These are phyloP conservation scores for Sterrhoptilus dennistouni DNA, from an alignment of 2,113 vertebrate species.

Conservation along the genomic window DNA sequence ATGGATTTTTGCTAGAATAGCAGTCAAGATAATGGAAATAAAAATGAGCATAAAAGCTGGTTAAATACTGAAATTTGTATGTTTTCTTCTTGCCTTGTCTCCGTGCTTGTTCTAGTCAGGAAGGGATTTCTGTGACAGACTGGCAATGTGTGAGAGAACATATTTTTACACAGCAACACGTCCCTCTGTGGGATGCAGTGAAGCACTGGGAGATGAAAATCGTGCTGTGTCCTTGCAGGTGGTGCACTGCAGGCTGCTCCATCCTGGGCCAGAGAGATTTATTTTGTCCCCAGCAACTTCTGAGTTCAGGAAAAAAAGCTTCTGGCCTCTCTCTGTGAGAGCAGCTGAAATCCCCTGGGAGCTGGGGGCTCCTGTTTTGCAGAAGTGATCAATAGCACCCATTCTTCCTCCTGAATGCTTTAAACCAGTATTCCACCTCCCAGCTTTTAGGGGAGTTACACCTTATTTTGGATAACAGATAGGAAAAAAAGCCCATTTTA, in stretches of 20 bases:
- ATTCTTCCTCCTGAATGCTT: neutral
- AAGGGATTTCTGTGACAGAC: slow-evolving; percentile 15
- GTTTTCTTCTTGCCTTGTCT: neutral
- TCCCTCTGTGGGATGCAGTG: neutral
- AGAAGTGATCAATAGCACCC: neutral
- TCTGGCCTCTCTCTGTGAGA: accelerated
- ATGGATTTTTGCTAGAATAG: neutral
- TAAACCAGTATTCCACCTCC: neutral
- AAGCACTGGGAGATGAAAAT: neutral
- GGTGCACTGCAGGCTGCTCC: neutral
- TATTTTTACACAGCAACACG: neutral
- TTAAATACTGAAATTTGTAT: neutral
- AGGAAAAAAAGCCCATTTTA: neutral
- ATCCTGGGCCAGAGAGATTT: neutral
- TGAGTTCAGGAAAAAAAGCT: neutral
- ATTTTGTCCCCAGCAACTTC: neutral
- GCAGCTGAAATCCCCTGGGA: neutral
- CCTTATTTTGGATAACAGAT: neutral
- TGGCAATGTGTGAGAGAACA: neutral
- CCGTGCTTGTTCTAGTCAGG: neutral
- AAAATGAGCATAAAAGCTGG: neutral
- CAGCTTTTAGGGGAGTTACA: neutral
- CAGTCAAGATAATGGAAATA: neutral
- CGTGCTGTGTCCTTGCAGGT: neutral
- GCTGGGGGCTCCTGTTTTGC: neutral